phyloP scores from a whole-genome alignment of 1,140 invertebrate species.

The Copidosoma floridanum region DNA sequence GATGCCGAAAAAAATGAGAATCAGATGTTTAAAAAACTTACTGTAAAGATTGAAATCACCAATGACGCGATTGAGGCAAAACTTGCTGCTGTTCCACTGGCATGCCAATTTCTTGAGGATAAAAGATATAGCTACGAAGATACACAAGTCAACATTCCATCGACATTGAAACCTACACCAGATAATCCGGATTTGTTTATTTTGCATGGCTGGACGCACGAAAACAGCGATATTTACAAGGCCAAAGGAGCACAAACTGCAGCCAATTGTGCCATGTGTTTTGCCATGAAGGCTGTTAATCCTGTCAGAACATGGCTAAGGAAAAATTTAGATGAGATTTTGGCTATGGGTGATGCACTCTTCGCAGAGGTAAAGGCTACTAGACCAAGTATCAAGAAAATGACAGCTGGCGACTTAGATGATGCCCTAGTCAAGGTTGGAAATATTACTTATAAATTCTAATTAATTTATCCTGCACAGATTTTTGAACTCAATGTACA shows the following conservation, averaged over 20 bases:
- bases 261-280: conserved; percentile 41
- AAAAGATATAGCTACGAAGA: conserved; percentile 42
- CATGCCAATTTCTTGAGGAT: conserved; percentile 34
- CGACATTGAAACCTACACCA: conserved; percentile 37
- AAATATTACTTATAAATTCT: too few species aligned
- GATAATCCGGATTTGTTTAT: conserved; percentile 28
- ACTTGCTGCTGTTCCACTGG: conserved; percentile 35
- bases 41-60: conserved; percentile 38
- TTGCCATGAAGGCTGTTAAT: conserved; percentile 41
- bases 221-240: conserved; percentile 40
- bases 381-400: conserved; percentile 35
- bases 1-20: conserved; percentile 6
- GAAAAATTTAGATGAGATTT: conserved; percentile 44
- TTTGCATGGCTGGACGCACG: conserved; percentile 45
- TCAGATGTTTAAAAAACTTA: not conserved
- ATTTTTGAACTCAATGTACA: too few species aligned
- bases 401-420: conserved; percentile 42
- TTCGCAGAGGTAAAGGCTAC: conserved; percentile 33
- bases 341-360: conserved; percentile 37
- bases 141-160: conserved; percentile 43
- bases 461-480: too few species aligned
- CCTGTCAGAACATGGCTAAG: conserved; percentile 44
- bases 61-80: conserved; percentile 39
- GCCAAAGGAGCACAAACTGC: conserved; percentile 44
- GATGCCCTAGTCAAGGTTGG: conserved; percentile 29